phyloP scores from a whole-genome alignment of 2,888 invertebrate species.

The Nomada fucata region DNA sequence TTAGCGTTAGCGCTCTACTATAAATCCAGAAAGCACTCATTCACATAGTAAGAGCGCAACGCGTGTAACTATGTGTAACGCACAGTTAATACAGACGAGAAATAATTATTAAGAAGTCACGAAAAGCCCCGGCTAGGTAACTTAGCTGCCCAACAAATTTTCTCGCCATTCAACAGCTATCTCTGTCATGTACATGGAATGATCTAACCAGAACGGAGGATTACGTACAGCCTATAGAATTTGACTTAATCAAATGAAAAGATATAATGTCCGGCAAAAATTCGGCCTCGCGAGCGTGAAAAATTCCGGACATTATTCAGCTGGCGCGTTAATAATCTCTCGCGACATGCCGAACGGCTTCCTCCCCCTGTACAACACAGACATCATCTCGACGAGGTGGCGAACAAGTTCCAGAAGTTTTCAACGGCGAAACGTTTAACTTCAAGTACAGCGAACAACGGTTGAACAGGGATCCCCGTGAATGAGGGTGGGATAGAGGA shows the following conservation, averaged over 20 bases:
- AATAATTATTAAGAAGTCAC: no score
- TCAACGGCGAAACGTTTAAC: slow-evolving; percentile 41
- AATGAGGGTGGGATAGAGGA: slow-evolving; percentile 21
- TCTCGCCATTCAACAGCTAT: neutral
- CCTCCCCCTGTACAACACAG: neutral
- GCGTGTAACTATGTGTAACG: neutral
- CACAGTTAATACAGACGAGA: no score
- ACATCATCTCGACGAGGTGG: slow-evolving; percentile 4
- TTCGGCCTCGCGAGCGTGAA: neutral
- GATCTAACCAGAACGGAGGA: neutral
- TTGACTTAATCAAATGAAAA: neutral
- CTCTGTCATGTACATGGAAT: no score
- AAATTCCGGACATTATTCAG: neutral
- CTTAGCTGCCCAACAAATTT: slow-evolving; percentile 8
- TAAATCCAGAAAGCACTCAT: neutral
- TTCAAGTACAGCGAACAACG: slow-evolving; percentile 39
- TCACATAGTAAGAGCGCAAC: neutral
- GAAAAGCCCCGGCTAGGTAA: no score
- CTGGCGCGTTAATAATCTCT: slow-evolving; percentile 26
- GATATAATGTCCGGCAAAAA: neutral
- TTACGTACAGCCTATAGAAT: neutral
- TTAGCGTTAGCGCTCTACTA: neutral
- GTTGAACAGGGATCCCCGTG: slow-evolving; percentile 7
- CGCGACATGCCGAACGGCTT: slow-evolving; percentile 3
- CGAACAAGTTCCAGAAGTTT: slow-evolving; percentile 41